phyloP scores from a whole-genome alignment of 2,888 invertebrate species.

The Lypha dubia region DNA sequence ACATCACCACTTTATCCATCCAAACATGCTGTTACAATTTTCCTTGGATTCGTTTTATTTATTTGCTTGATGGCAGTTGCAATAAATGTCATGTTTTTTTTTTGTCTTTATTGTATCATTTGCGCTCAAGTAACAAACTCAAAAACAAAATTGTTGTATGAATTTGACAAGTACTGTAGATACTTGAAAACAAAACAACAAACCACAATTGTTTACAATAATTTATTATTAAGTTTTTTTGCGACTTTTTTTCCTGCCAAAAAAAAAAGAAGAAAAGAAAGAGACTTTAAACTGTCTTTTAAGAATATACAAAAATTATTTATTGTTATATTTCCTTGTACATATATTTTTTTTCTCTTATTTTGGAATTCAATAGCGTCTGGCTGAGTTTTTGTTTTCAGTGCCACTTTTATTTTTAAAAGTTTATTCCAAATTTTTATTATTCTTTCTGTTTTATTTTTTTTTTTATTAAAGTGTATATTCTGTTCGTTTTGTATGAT shows the following conservation, averaged over 20 bases:
- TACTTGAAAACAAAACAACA: slow-evolving; percentile 40
- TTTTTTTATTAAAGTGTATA: neutral
- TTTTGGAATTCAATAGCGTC: slow-evolving; percentile 32
- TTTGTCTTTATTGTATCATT: slow-evolving; percentile 4
- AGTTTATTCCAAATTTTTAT: slow-evolving; percentile 38
- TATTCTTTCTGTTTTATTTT: no score
- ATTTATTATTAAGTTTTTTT: slow-evolving; percentile 63
- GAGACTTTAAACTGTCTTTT: slow-evolving; percentile 38
- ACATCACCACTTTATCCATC: slow-evolving; percentile 5
- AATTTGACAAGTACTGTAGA: slow-evolving; percentile 61
- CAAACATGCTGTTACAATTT: slow-evolving; percentile 30
- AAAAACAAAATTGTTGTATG: slow-evolving; percentile 43
- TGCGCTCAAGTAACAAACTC: neutral
- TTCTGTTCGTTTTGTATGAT: slow-evolving; percentile 33
- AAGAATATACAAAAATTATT: slow-evolving; percentile 44
- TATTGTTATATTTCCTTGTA: slow-evolving; percentile 35
- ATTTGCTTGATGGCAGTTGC: slow-evolving; percentile 63
- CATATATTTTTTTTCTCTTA: neutral
- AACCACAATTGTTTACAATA: slow-evolving; percentile 65
- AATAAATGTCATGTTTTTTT: slow-evolving; percentile 71
- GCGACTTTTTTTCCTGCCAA: neutral
- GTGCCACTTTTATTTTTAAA: slow-evolving; percentile 32
- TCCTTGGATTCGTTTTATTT: slow-evolving; percentile 38
- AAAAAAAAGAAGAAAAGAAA: no score
- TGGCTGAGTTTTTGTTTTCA: slow-evolving; percentile 44